Percentiles rank a stretch among this genome's conserved stretches.
phyloP scores from a whole-genome alignment of 2,797 vertebrate species.

The Acrossocheilus fasciatus region DNA sequence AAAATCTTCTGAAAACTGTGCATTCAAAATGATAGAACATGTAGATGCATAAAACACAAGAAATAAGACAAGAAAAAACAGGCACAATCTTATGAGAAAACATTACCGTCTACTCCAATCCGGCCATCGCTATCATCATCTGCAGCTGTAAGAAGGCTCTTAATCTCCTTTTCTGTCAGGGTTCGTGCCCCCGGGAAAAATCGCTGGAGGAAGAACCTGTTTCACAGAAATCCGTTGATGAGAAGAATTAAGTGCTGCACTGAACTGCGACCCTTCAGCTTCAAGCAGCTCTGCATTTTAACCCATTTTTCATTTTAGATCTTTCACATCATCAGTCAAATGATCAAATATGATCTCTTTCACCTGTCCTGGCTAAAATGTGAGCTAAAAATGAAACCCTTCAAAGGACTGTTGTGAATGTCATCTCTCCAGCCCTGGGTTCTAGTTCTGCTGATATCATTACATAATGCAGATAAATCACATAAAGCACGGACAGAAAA shows the following conservation, averaged over 20 bases:
- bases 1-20: background rate
- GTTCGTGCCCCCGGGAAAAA: constrained; percentile 87
- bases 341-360: constrained; percentile 3
- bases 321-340: background rate
- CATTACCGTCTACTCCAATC: constrained; percentile 91
- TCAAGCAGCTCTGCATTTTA: background rate
- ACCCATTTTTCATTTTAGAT: background rate
- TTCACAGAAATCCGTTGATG: constrained; percentile 25
- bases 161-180: constrained; percentile 88
- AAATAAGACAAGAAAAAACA: background rate
- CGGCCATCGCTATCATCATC: constrained; percentile 92
- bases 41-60: background rate
- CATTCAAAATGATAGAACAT: background rate
- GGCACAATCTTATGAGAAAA: background rate
- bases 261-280: background rate
- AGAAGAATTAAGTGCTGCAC: background rate
- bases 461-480: constrained; percentile 57
- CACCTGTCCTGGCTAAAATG: constrained; percentile 27
- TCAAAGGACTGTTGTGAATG: constrained; percentile 37
- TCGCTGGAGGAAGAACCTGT: constrained; percentile 92
- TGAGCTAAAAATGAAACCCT: constrained; percentile 35
- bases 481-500: constrained; percentile 16
- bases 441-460: constrained; percentile 46
- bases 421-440: constrained; percentile 36
- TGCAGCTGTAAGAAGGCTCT: constrained; percentile 86